Conservation (phyloP, 2,888 invertebrate species). For the Drosophila meridionalis region DNA sequence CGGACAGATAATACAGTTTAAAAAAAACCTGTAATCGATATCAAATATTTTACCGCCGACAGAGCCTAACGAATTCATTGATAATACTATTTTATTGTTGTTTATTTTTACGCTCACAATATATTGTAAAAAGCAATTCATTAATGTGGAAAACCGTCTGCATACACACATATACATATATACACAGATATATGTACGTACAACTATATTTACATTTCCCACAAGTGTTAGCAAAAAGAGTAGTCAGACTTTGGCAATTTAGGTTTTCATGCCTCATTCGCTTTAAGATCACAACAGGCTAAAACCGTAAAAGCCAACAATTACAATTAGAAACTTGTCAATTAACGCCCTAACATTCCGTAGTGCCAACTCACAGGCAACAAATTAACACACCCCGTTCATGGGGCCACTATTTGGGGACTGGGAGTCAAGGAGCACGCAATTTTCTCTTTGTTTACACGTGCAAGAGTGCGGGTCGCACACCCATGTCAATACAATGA, state of each 20-base stretch:
- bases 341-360: slow-evolving; percentile 16
- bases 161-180: not conserved
- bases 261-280: not conserved
- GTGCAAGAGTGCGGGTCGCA: slow-evolving; percentile 4
- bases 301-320: not conserved
- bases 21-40: not conserved
- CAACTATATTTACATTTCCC: not conserved
- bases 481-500: slow-evolving; percentile 31
- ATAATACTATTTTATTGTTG: slow-evolving; percentile 4
- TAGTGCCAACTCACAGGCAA: slow-evolving; percentile 10
- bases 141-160: slow-evolving; percentile 1
- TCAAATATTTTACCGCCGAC: not conserved
- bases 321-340: slow-evolving; percentile 9
- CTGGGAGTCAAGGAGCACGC: slow-evolving; percentile 17
- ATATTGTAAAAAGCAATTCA: slow-evolving; percentile 6
- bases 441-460: slow-evolving; percentile 42
- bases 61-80: slow-evolving; percentile 6
- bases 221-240: not conserved
- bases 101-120: not conserved
- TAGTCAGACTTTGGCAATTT: not conserved
- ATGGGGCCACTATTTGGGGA: slow-evolving; percentile 7
- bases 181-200: not conserved
- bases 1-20: not conserved
- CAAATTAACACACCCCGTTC: slow-evolving; percentile 33
- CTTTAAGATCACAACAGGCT: not conserved